A percentile compares a stretch with the other conserved stretches of the same genome.
These are phyloP conservation scores for Leptothorax acervorum DNA, from an alignment of 2,888 invertebrate species.

Conservation along the genomic window DNA sequence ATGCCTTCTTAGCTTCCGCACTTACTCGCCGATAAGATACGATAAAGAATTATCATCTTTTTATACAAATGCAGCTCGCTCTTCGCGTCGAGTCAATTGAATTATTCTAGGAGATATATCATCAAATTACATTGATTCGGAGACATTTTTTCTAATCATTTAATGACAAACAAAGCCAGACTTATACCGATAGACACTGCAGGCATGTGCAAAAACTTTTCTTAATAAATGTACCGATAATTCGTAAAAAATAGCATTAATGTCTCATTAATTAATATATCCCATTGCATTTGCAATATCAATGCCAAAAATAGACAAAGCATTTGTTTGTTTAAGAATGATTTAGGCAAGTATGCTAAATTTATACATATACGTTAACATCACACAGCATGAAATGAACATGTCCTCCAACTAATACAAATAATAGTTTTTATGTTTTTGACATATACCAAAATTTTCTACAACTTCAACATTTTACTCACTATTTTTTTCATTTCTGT, in stretches of 20 bases:
- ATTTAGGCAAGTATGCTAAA: constrained; percentile 24
- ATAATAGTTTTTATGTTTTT: constrained; percentile 13
- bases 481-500: constrained; percentile 58
- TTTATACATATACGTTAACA: not conserved
- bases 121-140: not conserved
- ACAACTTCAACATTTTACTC: constrained; percentile 52
- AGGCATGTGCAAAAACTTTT: constrained; percentile 33
- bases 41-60: constrained; percentile 3
- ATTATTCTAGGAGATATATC: constrained; percentile 3
- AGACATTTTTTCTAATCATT: not conserved
- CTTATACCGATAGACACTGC: constrained; percentile 23
- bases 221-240: constrained; percentile 28
- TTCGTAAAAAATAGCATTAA: constrained; percentile 21
- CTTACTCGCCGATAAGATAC: constrained; percentile 3
- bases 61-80: constrained; percentile 28
- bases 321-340: not conserved
- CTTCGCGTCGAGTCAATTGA: constrained; percentile 10
- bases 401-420: not conserved
- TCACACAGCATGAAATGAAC: constrained; percentile 7
- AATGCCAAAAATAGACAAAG: constrained; percentile 1
- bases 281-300: not conserved
- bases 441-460: constrained; percentile 36
- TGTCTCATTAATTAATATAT: constrained; percentile 28
- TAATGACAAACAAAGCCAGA: constrained; percentile 12
- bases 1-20: constrained; percentile 24